Evolutionary conservation across 2,797 vertebrate species (phyloP).

Genomic region (Furcifer pardalis): DNA sequence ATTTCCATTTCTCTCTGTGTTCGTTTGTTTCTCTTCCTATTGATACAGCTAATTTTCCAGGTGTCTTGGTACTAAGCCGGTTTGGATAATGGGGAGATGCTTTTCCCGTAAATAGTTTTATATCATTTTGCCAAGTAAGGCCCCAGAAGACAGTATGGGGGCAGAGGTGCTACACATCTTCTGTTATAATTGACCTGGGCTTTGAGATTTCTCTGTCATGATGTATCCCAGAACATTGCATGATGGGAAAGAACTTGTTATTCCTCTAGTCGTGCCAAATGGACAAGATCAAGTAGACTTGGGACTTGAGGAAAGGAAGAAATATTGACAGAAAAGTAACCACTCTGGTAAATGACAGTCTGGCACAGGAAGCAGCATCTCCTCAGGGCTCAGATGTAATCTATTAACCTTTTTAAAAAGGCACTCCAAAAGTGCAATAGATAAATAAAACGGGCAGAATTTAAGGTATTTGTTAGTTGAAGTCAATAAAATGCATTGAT

Average conservation of each 20-base stretch:
- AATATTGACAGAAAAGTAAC: constrained; percentile 80
- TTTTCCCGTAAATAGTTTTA: constrained; percentile 77
- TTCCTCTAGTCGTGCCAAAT: constrained; percentile 80
- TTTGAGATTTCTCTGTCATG: constrained; percentile 86
- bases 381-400: constrained; percentile 71
- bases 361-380: constrained; percentile 64
- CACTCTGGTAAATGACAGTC: constrained; percentile 76
- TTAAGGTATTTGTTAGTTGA: constrained; percentile 65
- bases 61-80: constrained; percentile 78
- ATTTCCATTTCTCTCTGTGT: constrained; percentile 49
- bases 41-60: constrained; percentile 55
- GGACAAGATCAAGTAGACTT: constrained; percentile 83
- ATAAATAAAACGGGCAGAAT: constrained; percentile 46
- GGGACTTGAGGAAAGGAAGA: constrained; percentile 78
- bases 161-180: constrained; percentile 84
- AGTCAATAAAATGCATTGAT: constrained; percentile 62
- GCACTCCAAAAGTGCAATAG: constrained; percentile 59
- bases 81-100: constrained; percentile 73
- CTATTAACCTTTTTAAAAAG: constrained; percentile 71
- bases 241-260: constrained; percentile 82
- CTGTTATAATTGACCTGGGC: constrained; percentile 87
- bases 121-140: constrained; percentile 82
- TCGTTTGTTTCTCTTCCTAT: not conserved
- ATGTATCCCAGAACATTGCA: constrained; percentile 82
- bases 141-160: constrained; percentile 80